These are phyloP conservation scores for Holocentrus rufus DNA, from an alignment of 2,797 vertebrate genomes.

Conservation along the genomic window DNA sequence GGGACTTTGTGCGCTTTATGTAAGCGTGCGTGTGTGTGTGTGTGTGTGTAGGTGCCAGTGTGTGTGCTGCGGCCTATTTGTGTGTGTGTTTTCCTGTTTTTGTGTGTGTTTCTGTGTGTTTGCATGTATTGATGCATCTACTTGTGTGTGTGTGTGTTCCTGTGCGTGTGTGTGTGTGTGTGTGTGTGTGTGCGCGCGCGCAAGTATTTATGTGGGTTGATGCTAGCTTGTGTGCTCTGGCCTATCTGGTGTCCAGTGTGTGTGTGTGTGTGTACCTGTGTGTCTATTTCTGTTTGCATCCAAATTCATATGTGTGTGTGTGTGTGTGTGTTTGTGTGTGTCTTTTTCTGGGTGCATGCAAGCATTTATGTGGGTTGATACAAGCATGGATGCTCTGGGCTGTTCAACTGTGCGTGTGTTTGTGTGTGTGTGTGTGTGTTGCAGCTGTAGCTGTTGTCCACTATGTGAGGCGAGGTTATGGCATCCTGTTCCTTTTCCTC, in stretches of 20 bases:
- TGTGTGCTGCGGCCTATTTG: too few relatives aligned
- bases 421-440: slow-evolving; percentile 29
- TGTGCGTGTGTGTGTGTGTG: background rate
- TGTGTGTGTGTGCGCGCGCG: slow-evolving; percentile 14
- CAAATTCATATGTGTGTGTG: too few relatives aligned
- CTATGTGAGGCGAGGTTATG: slow-evolving; percentile 70
- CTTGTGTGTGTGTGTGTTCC: background rate
- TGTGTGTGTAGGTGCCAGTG: background rate
- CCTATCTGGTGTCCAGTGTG: slow-evolving; percentile 33
- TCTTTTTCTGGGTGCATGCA: background rate
- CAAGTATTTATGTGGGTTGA: slow-evolving; percentile 59
- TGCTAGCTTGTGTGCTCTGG: slow-evolving; percentile 56
- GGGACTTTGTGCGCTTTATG: background rate
- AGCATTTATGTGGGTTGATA: background rate
- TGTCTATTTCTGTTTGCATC: too few relatives aligned
- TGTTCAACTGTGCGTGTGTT: background rate
- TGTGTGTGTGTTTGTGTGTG: background rate
- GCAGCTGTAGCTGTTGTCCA: slow-evolving; percentile 75
- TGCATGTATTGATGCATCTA: slow-evolving; percentile 49
- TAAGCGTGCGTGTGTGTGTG: slow-evolving; percentile 1
- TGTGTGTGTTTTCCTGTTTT: background rate
- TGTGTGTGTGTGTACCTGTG: slow-evolving; percentile 11
- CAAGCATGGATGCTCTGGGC: background rate
- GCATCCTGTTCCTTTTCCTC: slow-evolving; percentile 77
- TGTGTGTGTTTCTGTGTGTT: background rate